Percentiles rank a stretch among this genome's conserved stretches.
Conservation (phyloP, 2,113 vertebrate species). For the Alligator sinensis region DNA sequence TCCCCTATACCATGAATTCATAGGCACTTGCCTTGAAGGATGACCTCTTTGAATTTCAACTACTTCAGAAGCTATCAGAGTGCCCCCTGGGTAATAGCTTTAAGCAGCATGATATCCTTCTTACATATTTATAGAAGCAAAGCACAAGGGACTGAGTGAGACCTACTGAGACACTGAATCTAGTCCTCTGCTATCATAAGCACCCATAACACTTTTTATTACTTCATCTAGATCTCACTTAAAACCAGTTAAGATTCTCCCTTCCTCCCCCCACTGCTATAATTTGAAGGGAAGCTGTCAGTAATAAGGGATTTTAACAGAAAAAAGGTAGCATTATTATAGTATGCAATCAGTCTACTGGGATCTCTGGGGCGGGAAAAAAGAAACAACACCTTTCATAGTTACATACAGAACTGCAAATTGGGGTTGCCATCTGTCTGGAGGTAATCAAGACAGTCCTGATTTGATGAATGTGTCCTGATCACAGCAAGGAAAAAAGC, state of each 20-base stretch:
- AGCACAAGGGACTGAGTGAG: not conserved
- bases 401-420: not conserved
- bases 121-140: not conserved
- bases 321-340: not conserved
- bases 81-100: not conserved
- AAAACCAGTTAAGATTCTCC: not conserved
- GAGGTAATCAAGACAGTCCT: slow-evolving; percentile 20
- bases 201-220: not conserved
- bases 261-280: not conserved
- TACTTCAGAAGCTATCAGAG: no score
- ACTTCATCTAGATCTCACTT: not conserved
- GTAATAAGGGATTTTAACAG: not conserved
- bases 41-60: not conserved
- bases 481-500: not conserved
- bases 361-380: not conserved
- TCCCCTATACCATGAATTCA: not conserved
- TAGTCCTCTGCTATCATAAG: not conserved
- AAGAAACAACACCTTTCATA: not conserved
- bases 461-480: not conserved
- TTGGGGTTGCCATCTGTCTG: slow-evolving; percentile 15
- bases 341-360: not conserved
- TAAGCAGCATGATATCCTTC: not conserved
- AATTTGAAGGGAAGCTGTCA: not conserved
- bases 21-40: not conserved
- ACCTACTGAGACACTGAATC: not conserved